Evolutionary conservation across 2,888 invertebrate genomes (phyloP).

Genomic region (Oscheius sp.): DNA sequence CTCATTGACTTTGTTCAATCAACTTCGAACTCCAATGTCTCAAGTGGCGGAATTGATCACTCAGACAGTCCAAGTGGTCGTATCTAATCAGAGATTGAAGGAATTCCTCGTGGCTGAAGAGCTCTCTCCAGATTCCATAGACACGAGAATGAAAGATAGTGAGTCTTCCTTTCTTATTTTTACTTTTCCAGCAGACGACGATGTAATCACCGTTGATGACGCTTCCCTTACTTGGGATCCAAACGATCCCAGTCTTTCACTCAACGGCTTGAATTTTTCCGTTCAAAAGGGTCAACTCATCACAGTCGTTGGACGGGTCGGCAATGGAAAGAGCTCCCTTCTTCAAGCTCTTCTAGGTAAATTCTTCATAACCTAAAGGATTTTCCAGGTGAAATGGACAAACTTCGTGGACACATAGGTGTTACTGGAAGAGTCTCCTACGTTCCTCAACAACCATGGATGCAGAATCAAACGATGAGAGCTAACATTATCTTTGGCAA

Average conservation of each 20-base stretch:
- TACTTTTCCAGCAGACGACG: constrained; percentile 46
- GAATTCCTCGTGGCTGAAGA: constrained; percentile 63
- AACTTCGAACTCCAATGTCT: constrained; percentile 91
- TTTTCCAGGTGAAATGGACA: constrained; percentile 76
- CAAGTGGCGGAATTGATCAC: constrained; percentile 78
- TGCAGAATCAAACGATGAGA: constrained; percentile 91
- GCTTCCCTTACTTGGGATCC: constrained; percentile 62
- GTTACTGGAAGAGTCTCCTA: constrained; percentile 78
- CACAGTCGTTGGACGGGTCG: constrained; percentile 67
- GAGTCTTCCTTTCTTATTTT: constrained; percentile 12
- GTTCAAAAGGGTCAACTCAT: constrained; percentile 60
- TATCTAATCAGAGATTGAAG: constrained; percentile 64
- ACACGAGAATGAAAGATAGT: constrained; percentile 49
- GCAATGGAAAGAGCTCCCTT: constrained; percentile 73
- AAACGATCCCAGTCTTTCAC: constrained; percentile 33
- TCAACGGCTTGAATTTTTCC: constrained; percentile 77
- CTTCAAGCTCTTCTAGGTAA: constrained; percentile 78
- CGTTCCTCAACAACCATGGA: constrained; percentile 96
- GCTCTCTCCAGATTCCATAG: constrained; percentile 39
- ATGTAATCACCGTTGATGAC: constrained; percentile 55
- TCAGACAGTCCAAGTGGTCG: constrained; percentile 65
- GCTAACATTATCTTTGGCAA: constrained; percentile 87
- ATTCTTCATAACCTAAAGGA: neutral
- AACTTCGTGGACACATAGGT: constrained; percentile 56
- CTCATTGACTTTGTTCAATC: constrained; percentile 95